phyloP scores from a whole-genome alignment of 2,113 vertebrate genomes.

The Dendrocopos noguchii region DNA sequence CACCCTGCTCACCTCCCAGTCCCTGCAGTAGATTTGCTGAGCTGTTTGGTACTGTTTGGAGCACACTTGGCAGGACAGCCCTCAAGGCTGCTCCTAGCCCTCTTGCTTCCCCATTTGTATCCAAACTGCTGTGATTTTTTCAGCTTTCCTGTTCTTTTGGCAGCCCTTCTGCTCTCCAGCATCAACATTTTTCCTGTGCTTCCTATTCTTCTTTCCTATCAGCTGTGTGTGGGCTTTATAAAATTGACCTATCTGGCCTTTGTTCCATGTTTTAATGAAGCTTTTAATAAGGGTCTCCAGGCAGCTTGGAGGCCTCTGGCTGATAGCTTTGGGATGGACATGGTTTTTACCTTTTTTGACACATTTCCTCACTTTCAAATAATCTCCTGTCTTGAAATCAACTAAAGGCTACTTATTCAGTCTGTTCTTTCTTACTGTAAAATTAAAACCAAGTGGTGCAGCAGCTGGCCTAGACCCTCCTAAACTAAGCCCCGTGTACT shows the following conservation, averaged over 20 bases:
- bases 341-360: not conserved
- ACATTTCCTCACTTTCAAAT: not conserved
- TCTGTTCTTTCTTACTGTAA: not conserved
- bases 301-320: not conserved
- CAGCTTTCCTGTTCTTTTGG: not conserved
- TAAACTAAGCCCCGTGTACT: not conserved
- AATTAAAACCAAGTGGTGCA: not conserved
- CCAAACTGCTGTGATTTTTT: not conserved
- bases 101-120: not conserved
- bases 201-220: not conserved
- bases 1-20: not conserved
- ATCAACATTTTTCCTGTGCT: not conserved
- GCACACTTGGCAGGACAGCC: not conserved
- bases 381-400: not conserved
- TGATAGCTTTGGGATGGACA: not conserved
- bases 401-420: not conserved
- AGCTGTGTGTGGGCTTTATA: not conserved
- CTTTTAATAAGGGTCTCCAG: not conserved
- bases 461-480: not conserved
- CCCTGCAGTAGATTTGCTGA: not conserved
- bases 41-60: not conserved
- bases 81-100: not conserved
- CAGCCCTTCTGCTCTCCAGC: not conserved
- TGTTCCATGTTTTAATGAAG: not conserved
- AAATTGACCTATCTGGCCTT: not conserved